phyloP scores from a whole-genome alignment of 2,113 vertebrate species.

The Oxygymnocypris stewartii region DNA sequence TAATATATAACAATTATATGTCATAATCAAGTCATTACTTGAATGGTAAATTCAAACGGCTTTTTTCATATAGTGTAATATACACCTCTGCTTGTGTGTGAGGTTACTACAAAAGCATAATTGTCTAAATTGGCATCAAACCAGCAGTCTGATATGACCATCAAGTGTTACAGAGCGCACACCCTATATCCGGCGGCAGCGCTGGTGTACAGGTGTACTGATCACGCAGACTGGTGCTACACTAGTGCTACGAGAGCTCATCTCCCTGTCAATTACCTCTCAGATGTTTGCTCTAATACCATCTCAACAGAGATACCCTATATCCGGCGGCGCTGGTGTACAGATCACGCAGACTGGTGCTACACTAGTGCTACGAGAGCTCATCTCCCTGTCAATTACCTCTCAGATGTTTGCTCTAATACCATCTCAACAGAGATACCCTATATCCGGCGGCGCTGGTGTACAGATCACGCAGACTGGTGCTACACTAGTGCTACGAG shows the following conservation, averaged over 20 bases:
- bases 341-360: constrained; percentile 69
- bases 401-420: constrained; percentile 77
- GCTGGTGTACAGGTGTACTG: constrained; percentile 52
- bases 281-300: constrained; percentile 78
- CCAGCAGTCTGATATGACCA: constrained; percentile 72
- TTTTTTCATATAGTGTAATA: background rate
- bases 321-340: constrained; percentile 50
- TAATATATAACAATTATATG: background rate
- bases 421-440: constrained; percentile 62
- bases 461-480: constrained; percentile 67
- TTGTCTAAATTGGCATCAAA: constrained; percentile 76
- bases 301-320: constrained; percentile 61
- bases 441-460: constrained; percentile 27
- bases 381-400: constrained; percentile 73
- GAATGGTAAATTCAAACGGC: background rate
- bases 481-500: constrained; percentile 59
- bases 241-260: constrained; percentile 66
- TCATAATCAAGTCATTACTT: background rate
- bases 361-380: constrained; percentile 65
- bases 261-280: constrained; percentile 72
- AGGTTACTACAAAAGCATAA: constrained; percentile 52
- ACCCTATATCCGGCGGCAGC: constrained; percentile 1
- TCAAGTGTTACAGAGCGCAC: constrained; percentile 70
- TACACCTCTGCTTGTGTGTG: background rate
- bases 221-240: constrained; percentile 73